Percentiles rank a stretch among this genome's conserved stretches.
These are phyloP conservation scores for Platysteira castanea DNA, from an alignment of 2,113 vertebrate species.

Conservation along the genomic window DNA sequence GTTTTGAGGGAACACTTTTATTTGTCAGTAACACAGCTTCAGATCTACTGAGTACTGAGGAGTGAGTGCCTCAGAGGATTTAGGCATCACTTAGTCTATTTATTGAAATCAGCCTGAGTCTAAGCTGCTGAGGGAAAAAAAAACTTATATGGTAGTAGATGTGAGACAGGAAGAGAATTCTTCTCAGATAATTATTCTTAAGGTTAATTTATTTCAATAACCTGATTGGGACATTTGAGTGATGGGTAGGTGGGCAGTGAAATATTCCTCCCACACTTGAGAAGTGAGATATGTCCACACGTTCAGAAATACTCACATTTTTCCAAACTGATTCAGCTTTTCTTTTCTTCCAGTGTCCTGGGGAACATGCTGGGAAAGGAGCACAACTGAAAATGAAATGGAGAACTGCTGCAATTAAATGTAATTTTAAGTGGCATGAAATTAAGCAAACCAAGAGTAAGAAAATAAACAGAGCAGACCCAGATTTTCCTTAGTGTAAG, in stretches of 20 bases:
- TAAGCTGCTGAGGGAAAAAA: background rate
- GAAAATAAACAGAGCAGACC: constrained; percentile 49
- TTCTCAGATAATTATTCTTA: constrained; percentile 18
- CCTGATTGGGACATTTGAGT: background rate
- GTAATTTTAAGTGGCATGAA: constrained; percentile 13
- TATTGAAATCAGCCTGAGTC: background rate
- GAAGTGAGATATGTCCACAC: constrained; percentile 29
- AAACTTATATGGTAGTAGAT: background rate
- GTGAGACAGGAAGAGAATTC: background rate
- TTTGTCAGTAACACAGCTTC: background rate
- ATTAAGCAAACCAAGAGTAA: constrained; percentile 48
- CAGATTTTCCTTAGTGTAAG: constrained; percentile 34
- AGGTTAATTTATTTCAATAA: constrained; percentile 25
- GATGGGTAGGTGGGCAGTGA: background rate
- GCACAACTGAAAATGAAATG: constrained; percentile 4
- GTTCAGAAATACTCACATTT: background rate
- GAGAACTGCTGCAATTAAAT: constrained; percentile 15
- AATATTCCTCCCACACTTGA: constrained; percentile 22
- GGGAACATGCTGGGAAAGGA: background rate
- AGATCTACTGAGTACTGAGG: background rate
- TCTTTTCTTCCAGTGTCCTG: background rate
- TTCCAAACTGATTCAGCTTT: constrained; percentile 17
- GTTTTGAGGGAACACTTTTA: background rate
- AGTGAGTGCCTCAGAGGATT: background rate
- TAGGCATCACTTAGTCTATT: background rate